These are phyloP conservation scores for Thecophora atra DNA, from an alignment of 2,888 invertebrate species.

Conservation along the genomic window DNA sequence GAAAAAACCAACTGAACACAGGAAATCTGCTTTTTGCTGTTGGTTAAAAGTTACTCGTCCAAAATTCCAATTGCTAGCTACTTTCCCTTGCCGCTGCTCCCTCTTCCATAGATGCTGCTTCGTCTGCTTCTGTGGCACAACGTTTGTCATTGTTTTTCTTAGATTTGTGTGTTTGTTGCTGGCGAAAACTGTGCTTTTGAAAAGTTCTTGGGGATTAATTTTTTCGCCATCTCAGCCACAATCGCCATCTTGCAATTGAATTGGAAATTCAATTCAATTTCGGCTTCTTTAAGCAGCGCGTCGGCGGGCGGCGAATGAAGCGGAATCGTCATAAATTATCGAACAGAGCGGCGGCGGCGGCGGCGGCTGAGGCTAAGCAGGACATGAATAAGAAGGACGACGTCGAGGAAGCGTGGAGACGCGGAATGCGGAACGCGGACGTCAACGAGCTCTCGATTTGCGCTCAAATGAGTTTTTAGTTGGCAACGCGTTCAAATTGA, in stretches of 20 bases:
- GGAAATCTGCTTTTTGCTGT: not conserved
- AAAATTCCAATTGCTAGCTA: not conserved
- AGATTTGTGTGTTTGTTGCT: slow-evolving; percentile 14
- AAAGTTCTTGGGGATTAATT: slow-evolving; percentile 27
- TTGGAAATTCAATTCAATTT: slow-evolving; percentile 32
- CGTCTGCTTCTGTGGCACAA: slow-evolving; percentile 8
- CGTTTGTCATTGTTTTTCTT: slow-evolving; percentile 31
- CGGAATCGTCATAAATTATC: slow-evolving; percentile 36
- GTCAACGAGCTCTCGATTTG: slow-evolving; percentile 29
- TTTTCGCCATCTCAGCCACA: slow-evolving; percentile 16
- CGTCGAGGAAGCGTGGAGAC: not conserved
- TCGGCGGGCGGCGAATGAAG: slow-evolving; percentile 16
- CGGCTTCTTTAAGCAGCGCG: not conserved
- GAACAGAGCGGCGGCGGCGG: not conserved
- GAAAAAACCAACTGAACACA: not conserved
- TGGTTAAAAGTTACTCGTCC: slow-evolving; percentile 13
- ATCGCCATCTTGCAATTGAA: slow-evolving; percentile 38
- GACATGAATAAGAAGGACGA: slow-evolving; percentile 4
- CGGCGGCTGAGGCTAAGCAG: slow-evolving; percentile 18
- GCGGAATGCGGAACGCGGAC: not conserved
- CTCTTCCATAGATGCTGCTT: too few species aligned
- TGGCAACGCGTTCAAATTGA: slow-evolving; percentile 5
- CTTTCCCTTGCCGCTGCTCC: not conserved
- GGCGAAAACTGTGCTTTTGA: slow-evolving; percentile 27
- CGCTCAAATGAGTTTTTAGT: slow-evolving; percentile 25